These are phyloP conservation scores for Gallinago undulata DNA, from an alignment of 2,113 vertebrate species.

Conservation along the genomic window DNA sequence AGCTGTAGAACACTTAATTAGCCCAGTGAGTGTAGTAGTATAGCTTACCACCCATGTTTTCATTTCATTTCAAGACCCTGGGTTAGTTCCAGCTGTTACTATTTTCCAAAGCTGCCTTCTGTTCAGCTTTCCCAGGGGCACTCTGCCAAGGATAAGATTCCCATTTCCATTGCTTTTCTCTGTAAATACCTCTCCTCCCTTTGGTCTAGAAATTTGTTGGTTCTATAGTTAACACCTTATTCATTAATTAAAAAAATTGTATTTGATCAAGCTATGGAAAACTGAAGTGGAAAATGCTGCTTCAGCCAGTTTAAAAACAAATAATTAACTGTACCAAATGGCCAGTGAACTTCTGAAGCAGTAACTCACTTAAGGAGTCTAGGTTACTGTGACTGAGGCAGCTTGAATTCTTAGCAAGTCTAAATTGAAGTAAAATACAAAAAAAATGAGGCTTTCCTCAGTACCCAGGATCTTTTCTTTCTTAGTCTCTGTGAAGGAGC, in stretches of 20 bases:
- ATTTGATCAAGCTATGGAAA: not conserved
- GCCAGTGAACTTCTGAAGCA: not conserved
- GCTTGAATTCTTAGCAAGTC: not conserved
- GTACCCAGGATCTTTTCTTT: not conserved
- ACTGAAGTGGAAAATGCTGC: not conserved
- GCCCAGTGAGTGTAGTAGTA: not conserved
- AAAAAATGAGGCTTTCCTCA: not conserved
- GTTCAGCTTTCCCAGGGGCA: constrained; percentile 51
- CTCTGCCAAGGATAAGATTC: constrained; percentile 50
- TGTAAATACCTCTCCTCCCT: not conserved
- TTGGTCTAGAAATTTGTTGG: not conserved
- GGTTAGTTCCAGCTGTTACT: constrained; percentile 62
- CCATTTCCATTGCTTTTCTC: constrained; percentile 21
- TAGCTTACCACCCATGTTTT: not conserved
- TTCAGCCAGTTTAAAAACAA: not conserved
- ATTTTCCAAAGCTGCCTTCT: constrained; percentile 60
- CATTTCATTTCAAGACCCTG: constrained; percentile 1
- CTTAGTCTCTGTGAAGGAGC: not conserved
- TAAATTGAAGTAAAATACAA: not conserved
- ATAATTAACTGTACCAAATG: not conserved
- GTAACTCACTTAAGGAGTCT: not conserved
- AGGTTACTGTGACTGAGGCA: not conserved
- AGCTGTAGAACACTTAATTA: constrained; percentile 3
- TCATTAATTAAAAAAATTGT: not conserved
- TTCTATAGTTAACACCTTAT: not conserved